These are phyloP conservation scores for Indicator indicator DNA, from an alignment of 2,113 vertebrate species.

Conservation along the genomic window DNA sequence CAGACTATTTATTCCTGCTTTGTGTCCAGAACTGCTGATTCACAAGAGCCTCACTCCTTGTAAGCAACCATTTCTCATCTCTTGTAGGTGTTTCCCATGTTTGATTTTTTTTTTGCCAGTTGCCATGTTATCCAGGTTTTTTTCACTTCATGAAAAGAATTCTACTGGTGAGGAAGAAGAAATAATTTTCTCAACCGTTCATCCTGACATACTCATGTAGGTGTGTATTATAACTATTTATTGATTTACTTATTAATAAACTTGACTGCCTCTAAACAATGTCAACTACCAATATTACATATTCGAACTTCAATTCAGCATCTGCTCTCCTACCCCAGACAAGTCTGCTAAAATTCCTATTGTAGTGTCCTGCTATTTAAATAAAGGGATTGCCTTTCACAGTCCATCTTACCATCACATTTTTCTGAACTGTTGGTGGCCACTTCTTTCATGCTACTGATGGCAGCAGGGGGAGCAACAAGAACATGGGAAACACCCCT, in stretches of 20 bases:
- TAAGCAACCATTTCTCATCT: background rate
- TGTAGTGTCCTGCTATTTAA: background rate
- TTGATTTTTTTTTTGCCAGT: background rate
- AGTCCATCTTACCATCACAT: background rate
- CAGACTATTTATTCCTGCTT: background rate
- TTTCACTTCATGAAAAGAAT: background rate
- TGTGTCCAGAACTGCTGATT: background rate
- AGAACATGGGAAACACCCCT: background rate
- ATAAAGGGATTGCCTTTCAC: background rate
- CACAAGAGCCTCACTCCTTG: background rate
- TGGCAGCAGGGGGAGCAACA: slow-evolving; percentile 7
- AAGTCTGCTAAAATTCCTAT: background rate
- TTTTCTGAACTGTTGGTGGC: background rate
- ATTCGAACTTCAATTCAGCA: background rate
- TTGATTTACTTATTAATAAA: background rate
- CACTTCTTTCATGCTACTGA: background rate
- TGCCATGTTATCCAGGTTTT: background rate
- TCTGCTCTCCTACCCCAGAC: background rate
- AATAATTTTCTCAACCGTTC: background rate
- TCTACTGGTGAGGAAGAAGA: background rate
- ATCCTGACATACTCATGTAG: background rate
- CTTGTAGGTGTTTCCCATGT: background rate
- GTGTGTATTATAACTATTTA: background rate
- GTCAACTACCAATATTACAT: background rate
- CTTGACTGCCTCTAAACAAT: background rate